These are phyloP conservation scores for Drosophila kanekoi DNA, from an alignment of 2,888 invertebrate genomes.

Conservation along the genomic window DNA sequence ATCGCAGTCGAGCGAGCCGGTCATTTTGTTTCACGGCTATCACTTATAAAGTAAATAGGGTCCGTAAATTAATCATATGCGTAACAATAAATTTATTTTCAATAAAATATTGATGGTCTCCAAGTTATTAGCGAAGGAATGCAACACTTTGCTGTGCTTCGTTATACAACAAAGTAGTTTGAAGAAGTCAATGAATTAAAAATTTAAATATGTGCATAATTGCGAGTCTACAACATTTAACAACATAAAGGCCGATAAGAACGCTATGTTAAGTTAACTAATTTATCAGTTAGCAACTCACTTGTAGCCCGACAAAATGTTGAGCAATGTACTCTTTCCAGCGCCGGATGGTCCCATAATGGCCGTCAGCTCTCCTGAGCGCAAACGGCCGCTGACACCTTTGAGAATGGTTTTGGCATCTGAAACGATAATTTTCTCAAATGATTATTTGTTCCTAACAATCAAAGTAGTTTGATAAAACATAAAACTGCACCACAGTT, in stretches of 20 bases:
- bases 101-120: neutral
- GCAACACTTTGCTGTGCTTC: too few relatives aligned
- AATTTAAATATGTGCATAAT: too few relatives aligned
- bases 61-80: neutral
- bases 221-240: too few relatives aligned
- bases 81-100: neutral
- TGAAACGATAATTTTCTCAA: constrained; percentile 85
- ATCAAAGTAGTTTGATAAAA: neutral
- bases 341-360: constrained; percentile 99
- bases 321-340: constrained; percentile 96
- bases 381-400: constrained; percentile 94
- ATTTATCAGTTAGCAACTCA: constrained; percentile 86
- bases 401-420: constrained; percentile 95
- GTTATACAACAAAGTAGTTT: too few relatives aligned
- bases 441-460: constrained; percentile 5
- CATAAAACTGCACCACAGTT: neutral
- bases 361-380: constrained; percentile 96
- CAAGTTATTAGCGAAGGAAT: too few relatives aligned
- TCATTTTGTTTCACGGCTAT: constrained; percentile 6
- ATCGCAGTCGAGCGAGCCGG: constrained; percentile 9
- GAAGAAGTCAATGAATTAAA: too few relatives aligned
- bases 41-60: constrained; percentile 10
- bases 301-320: constrained; percentile 98
- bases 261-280: neutral
- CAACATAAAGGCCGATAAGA: neutral